Conservation (phyloP, 2,888 invertebrate species). For the Parnassius mnemosyne region DNA sequence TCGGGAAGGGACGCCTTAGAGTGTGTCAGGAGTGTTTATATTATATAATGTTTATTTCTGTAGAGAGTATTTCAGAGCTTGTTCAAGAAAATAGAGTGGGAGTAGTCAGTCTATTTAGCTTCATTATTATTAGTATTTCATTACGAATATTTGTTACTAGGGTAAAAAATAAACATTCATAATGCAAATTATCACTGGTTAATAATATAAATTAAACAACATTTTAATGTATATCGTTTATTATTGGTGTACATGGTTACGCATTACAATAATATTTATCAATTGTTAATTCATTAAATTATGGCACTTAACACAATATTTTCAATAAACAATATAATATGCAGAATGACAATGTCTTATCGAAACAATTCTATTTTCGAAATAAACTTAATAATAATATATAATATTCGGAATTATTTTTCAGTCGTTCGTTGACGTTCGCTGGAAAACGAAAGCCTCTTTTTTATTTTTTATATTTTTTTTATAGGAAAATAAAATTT, state of each 20-base stretch:
- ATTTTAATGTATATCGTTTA: slow-evolving; percentile 67
- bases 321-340: slow-evolving; percentile 63
- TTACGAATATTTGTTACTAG: too few relatives aligned
- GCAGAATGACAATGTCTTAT: slow-evolving; percentile 63
- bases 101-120: too few relatives aligned
- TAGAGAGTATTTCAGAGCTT: too few relatives aligned
- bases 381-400: slow-evolving; percentile 50
- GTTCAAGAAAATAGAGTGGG: too few relatives aligned
- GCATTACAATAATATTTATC: slow-evolving; percentile 77
- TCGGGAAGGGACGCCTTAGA: too few relatives aligned
- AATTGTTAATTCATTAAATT: slow-evolving; percentile 79
- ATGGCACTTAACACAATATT: slow-evolving; percentile 77
- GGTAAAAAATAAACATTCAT: too few relatives aligned
- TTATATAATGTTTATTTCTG: too few relatives aligned
- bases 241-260: slow-evolving; percentile 79
- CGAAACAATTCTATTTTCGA: slow-evolving; percentile 53
- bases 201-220: slow-evolving; percentile 45
- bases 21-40: too few relatives aligned
- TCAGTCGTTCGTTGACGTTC: slow-evolving; percentile 79
- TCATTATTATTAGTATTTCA: too few relatives aligned
- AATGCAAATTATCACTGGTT: too few relatives aligned
- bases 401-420: slow-evolving; percentile 71
- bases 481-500: slow-evolving; percentile 70
- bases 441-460: slow-evolving; percentile 63
- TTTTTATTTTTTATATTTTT: slow-evolving; percentile 48